Percentiles rank a stretch among this genome's conserved stretches.
Evolutionary conservation across 2,113 vertebrate species (phyloP).

Genomic region (Psephotus haematonotus): DNA sequence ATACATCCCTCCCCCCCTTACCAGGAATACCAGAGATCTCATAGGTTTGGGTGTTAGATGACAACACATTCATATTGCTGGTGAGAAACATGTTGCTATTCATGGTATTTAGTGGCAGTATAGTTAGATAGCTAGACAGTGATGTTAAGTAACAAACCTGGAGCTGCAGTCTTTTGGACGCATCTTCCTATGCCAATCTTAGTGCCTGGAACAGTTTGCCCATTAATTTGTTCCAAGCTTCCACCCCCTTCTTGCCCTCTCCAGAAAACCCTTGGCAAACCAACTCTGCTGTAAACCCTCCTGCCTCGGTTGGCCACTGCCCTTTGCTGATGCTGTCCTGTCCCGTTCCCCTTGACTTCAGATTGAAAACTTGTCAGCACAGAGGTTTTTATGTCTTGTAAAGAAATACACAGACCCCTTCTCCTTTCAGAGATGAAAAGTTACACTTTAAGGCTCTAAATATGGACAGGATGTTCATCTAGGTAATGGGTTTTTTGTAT

Average conservation of each 20-base stretch:
- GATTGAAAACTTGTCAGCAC: background rate
- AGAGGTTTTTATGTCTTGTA: background rate
- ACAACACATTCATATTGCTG: background rate
- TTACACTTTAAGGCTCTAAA: background rate
- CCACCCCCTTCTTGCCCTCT: background rate
- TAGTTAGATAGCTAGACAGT: slow-evolving; percentile 4
- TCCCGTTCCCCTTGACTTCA: background rate
- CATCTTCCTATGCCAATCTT: background rate
- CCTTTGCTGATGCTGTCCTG: background rate
- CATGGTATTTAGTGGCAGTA: background rate
- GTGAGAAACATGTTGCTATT: slow-evolving; percentile 44
- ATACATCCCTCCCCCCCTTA: background rate
- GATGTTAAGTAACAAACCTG: slow-evolving; percentile 44
- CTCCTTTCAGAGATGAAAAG: background rate
- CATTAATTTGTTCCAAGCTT: slow-evolving; percentile 17
- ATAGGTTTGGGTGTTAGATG: background rate
- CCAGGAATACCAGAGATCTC: background rate
- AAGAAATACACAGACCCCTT: background rate
- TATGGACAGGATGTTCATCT: background rate
- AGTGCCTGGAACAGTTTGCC: slow-evolving; percentile 18
- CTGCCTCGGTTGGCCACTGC: background rate
- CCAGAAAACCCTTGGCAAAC: slow-evolving; percentile 34
- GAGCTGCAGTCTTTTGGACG: background rate
- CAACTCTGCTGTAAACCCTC: background rate
- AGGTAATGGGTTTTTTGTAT: background rate